Evolutionary conservation across 1,140 invertebrate genomes (phyloP).

Genomic region (Nephila pilipes): DNA sequence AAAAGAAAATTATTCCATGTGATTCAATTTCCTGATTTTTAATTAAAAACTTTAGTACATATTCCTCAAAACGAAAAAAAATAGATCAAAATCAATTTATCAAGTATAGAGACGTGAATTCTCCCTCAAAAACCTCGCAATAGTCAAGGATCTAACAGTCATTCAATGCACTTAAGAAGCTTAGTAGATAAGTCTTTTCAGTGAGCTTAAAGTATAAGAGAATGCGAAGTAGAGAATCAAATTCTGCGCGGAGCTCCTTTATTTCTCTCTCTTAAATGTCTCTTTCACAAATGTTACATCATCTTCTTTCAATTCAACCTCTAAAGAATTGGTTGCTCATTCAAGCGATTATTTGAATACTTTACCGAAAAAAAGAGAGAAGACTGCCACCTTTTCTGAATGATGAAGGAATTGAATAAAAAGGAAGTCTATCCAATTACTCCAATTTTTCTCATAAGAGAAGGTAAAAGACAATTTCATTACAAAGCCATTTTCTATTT

Average conservation of each 20-base stretch:
- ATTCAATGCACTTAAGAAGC: not conserved
- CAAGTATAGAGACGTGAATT: no score
- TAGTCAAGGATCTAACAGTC: not conserved
- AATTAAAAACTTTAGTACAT: not conserved
- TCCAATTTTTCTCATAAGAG: not conserved
- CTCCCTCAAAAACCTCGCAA: no score
- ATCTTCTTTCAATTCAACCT: not conserved
- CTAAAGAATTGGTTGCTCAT: not conserved
- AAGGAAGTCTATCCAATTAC: constrained; percentile 17
- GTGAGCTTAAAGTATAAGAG: no score
- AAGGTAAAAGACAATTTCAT: not conserved
- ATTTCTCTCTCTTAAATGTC: not conserved
- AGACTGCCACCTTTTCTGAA: not conserved
- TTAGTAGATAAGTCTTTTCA: no score
- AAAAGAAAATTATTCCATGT: no score
- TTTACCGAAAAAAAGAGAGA: not conserved
- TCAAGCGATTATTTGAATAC: not conserved
- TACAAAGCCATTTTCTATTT: not conserved
- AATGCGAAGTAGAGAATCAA: not conserved
- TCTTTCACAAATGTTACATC: not conserved
- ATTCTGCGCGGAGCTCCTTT: not conserved
- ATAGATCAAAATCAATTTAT: not conserved
- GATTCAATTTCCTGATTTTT: not conserved
- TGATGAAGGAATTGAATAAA: not conserved
- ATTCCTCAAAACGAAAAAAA: not conserved